phyloP scores from a whole-genome alignment of 2,797 vertebrate species.

The Dryobates pubescens region DNA sequence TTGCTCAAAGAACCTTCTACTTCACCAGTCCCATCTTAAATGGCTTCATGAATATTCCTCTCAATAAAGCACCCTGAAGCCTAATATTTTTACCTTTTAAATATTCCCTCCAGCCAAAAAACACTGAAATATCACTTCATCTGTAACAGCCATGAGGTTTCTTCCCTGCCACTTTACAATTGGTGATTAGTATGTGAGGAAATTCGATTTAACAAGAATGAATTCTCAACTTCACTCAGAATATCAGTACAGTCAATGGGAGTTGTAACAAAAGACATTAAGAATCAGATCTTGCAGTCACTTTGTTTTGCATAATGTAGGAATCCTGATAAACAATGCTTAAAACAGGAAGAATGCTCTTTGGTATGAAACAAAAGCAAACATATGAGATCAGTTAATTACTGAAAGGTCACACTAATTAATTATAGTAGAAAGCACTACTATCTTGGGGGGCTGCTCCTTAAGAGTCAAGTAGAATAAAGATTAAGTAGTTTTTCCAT shows the following conservation, averaged over 20 bases:
- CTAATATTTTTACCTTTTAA: background rate
- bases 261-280: background rate
- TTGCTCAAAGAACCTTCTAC: background rate
- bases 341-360: background rate
- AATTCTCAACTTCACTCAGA: background rate
- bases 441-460: background rate
- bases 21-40: background rate
- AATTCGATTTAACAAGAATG: background rate
- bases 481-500: slow-evolving; percentile 39
- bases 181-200: background rate
- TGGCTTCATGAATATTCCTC: background rate
- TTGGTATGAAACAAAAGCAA: background rate
- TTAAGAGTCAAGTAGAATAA: slow-evolving; percentile 25
- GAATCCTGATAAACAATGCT: background rate
- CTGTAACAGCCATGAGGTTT: background rate
- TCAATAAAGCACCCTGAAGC: background rate
- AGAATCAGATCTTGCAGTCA: background rate
- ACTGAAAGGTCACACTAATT: background rate
- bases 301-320: background rate
- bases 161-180: background rate
- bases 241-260: background rate
- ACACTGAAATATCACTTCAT: background rate
- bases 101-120: background rate
- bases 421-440: background rate
- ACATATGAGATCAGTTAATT: background rate